Evolutionary conservation across 2,113 vertebrate species (phyloP), one percentile per base, ranked within the genome.

Genomic region (Polyodon spathula): DNA sequence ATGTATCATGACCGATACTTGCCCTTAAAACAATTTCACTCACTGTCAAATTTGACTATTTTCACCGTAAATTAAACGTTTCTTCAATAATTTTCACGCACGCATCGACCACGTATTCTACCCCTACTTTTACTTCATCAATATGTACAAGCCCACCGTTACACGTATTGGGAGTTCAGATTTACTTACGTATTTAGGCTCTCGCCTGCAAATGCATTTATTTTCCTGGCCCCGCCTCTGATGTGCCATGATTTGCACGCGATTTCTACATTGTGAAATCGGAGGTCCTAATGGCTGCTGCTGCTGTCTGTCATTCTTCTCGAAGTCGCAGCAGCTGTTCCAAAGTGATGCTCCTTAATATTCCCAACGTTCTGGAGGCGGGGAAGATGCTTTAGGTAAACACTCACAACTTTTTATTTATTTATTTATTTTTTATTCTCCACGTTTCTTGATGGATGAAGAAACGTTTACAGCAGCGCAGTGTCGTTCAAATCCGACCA

Each of bases 311-410:
- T 82, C 75, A 74, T 17, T 40, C 14, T 44, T 56, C 53, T 17
- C 16, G 63, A 63, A 60, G 61, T 27, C 27, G 27, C 27, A 63
- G 64, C 63, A 71, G 73, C 79, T 82, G 80, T 78, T 83, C 70
- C 66, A 74, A 71, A 63, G 58, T 72, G 74, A 79, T 73, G 54
- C 64, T 63, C 68, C 41, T 57, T 68, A 68, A 68, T 66, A 63
- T 46, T 62, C 17, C 66, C 62, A 66, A 69, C 46, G 65, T 63
- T 68, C 27, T 43, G 66, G 63, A 68, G 63, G 59, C 58, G 63
- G 63, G 68, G 73, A 80, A 72, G 85, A 85, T 88, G 84, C 80
- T 73, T 57, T 76, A 67, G 73, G 70, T 69, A 70, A 66, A 64
- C 52, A 56, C 65, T 41, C 60, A 59, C 59, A 44, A 61, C 27